Conservation (phyloP, 2,888 invertebrate species). For the Pachymerium ferrugineum region DNA sequence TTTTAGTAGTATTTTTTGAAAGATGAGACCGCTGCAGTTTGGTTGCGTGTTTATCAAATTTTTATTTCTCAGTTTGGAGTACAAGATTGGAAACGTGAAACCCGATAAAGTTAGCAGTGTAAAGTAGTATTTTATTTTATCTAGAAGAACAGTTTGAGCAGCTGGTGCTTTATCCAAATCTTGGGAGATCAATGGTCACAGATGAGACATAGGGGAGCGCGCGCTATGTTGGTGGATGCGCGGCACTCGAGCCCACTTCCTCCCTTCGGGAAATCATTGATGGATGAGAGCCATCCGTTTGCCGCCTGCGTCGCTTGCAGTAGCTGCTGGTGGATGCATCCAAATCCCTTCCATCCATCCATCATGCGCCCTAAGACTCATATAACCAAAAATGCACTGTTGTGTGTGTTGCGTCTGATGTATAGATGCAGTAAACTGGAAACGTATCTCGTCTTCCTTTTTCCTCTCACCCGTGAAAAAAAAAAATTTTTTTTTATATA, state of each 20-base stretch:
- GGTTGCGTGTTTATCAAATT: too few relatives aligned
- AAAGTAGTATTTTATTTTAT: neutral
- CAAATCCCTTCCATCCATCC: constrained; percentile 14
- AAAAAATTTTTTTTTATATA: too few relatives aligned
- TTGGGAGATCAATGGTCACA: neutral
- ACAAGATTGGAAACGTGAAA: neutral
- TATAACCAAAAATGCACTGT: constrained; percentile 11
- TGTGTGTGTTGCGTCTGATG: neutral
- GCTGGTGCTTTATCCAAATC: constrained; percentile 13
- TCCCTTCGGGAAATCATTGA: constrained; percentile 25
- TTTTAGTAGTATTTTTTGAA: too few relatives aligned
- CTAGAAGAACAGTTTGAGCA: neutral
- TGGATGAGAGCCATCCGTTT: constrained; percentile 27
- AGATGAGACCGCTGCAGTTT: too few relatives aligned
- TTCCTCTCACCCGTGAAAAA: too few relatives aligned
- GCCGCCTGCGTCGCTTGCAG: constrained; percentile 23
- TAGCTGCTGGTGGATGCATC: constrained; percentile 6
- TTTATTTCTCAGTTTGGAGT: too few relatives aligned
- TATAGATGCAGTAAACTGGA: constrained; percentile 13
- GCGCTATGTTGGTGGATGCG: constrained; percentile 4
- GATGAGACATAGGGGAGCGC: constrained; percentile 3
- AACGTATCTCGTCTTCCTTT: neutral
- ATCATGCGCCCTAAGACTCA: neutral
- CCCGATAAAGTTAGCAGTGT: neutral
- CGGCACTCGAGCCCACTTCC: constrained; percentile 22